Base-by-base conservation (phyloP, 2,888 invertebrate genomes). In the Platycnemis pennipes region DNA sequence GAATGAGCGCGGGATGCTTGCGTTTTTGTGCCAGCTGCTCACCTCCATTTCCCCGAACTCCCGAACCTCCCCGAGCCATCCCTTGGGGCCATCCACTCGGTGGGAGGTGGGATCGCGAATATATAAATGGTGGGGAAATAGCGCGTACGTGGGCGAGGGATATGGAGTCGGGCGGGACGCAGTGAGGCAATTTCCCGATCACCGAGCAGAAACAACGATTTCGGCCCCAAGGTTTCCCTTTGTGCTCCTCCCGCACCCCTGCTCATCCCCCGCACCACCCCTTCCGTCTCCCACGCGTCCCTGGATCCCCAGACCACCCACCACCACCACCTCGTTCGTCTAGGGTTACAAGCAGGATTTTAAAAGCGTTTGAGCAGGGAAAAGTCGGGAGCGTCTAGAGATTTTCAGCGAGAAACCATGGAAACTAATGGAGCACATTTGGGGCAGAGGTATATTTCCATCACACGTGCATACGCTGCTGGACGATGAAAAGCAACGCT, bases 151-250 rank as follows among this genome's bases (percentile, higher is more conserved):
- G 13, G 49, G 49, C 13, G 19, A 26, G 63, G 63, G 26, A 26
- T 63, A 7, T 26, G n/a, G n/a, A n/a, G n/a, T n/a, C n/a, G n/a
- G n/a, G n/a, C n/a, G 63, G 22, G 26, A n/a, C 26, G 63, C 7
- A 26, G 63, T 63, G 63, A 63, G 77, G 77, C 77, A 77, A 77
- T 77, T 77, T 77, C 31, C 31, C 77, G 77, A 77, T 77, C 49
- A 19, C 49, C 77, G 11, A 77, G n/a, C 77, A 77, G 77, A 31
- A 77, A 77, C 77, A 77, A 37, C 77, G 16, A 31, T 1, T n/a
- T 77, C 37, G 77, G 77, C 31, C 22, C 77, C 77, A 37, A 77
- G 77, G 77, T 37, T 77, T 37, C 16, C 77, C 77, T 77, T 77
- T 77, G 77, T 37, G 37, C 31, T 77, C 77, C 77, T 31, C 37